Base-by-base conservation (phyloP, 2,113 vertebrate genomes). In the Chlorocebus sabaeus region DNA sequence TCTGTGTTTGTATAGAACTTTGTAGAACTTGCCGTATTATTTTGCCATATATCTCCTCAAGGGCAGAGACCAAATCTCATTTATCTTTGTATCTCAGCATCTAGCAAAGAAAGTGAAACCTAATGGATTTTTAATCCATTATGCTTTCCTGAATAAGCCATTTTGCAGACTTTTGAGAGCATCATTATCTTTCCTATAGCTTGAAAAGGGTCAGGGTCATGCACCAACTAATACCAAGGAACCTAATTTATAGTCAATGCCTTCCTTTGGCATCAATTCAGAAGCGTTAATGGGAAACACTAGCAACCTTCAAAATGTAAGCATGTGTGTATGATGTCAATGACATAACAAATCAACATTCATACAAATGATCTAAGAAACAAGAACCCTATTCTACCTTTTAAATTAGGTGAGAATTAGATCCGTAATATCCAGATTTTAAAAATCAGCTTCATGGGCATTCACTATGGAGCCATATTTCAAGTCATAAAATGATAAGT, bases 111-210 rank as follows among this genome's bases (percentile, higher is more conserved):
- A 93, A 96, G 35, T 92, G 32, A 48, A 96, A 38, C 18, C 55
- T 92, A 95, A 92, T 82, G 57, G 70, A 90, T 83, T 96, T 88
- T 79, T 82, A 97, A 97, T 97, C n/a, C 40, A 94, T 96, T 95
- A 93, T 80, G 11, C 3, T 90, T 96, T 96, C 93, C 59, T 85
- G 45, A 92, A 94, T 88, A 45, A 97, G 20, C 45, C 87, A 97
- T 40, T 88, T 97, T 93, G 61, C 57, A 96, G 64, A 90, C 40
- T 95, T 96, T 95, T 83, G n/a, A 88, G 50, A 93, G 35, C 61
- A 94, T 86, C 43, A 83, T 11, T 67, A 57, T n/a, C 59, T 61
- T 89, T 94, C 38, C 70, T n/a, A 59, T 14, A 88, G 45, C 81
- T 95, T 96, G 64, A 90, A 76, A 95, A 95, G 75, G 75, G 68